These are phyloP conservation scores for Bufotes viridis DNA, from an alignment of 2,797 vertebrate genomes.

Conservation along the genomic window DNA sequence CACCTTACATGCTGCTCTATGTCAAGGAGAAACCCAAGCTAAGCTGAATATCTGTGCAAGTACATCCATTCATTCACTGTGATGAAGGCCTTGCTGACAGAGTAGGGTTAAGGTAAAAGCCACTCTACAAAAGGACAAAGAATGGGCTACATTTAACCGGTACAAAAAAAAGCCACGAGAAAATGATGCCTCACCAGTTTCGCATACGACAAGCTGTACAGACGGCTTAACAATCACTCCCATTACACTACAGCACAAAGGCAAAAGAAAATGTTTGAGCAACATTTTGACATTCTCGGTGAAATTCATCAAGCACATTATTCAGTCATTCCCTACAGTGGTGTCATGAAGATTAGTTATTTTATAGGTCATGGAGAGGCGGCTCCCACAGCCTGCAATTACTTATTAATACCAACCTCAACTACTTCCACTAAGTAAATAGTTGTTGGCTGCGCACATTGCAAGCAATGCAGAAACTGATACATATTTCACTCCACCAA, in stretches of 20 bases:
- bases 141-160: constrained; percentile 14
- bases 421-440: constrained; percentile 19
- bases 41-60: constrained; percentile 36
- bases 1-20: constrained; percentile 28
- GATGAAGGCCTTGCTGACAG: constrained; percentile 23
- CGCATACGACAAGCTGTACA: constrained; percentile 12
- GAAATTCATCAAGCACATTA: neutral
- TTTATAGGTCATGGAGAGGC: neutral
- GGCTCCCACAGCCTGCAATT: neutral
- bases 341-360: neutral
- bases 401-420: constrained; percentile 3
- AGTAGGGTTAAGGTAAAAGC: constrained; percentile 42
- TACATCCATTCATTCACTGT: constrained; percentile 31
- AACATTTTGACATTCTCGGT: neutral
- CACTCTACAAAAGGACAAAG: constrained; percentile 41
- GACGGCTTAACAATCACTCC: constrained; percentile 6
- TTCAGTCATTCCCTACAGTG: neutral
- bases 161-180: constrained; percentile 24
- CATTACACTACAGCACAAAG: constrained; percentile 4
- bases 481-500: constrained; percentile 21
- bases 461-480: constrained; percentile 20
- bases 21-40: constrained; percentile 40
- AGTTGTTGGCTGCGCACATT: neutral
- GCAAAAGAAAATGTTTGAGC: neutral
- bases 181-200: constrained; percentile 22